Evolutionary conservation across 2,113 vertebrate species (phyloP).

Genomic region (Sapayoa aenigma): DNA sequence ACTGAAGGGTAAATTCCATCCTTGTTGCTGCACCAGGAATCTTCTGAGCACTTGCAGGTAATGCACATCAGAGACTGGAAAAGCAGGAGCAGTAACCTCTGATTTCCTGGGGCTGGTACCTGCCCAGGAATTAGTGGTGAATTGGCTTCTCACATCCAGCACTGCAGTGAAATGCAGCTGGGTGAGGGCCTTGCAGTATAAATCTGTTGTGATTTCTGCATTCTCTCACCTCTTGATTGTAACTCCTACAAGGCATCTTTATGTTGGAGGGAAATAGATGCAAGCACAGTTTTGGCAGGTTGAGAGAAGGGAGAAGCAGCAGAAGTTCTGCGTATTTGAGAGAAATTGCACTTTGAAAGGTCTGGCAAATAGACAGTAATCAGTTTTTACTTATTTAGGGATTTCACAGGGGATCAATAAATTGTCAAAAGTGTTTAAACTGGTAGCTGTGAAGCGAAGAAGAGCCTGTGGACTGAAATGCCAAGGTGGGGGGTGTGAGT

Average conservation of each 20-base stretch:
- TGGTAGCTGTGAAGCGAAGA: neutral
- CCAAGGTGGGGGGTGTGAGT: neutral
- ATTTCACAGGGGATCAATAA: neutral
- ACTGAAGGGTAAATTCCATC: neutral
- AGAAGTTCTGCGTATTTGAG: neutral
- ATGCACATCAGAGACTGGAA: neutral
- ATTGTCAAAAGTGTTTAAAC: neutral
- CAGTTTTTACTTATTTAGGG: neutral
- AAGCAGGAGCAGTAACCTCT: neutral
- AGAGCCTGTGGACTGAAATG: neutral
- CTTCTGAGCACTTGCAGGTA: neutral
- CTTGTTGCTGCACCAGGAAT: neutral
- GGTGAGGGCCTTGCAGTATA: neutral
- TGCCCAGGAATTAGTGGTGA: neutral
- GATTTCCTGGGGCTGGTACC: neutral
- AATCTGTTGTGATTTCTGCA: neutral
- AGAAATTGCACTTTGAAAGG: neutral
- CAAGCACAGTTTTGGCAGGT: neutral
- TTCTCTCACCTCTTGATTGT: neutral
- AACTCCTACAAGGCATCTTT: slow-evolving; percentile 6
- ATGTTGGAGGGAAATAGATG: neutral
- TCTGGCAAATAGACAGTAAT: neutral
- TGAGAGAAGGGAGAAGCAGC: neutral
- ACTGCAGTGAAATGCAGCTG: neutral
- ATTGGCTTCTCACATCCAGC: neutral